Evolutionary conservation across 2,888 invertebrate genomes (phyloP).

Genomic region (Cybosia mesomella): DNA sequence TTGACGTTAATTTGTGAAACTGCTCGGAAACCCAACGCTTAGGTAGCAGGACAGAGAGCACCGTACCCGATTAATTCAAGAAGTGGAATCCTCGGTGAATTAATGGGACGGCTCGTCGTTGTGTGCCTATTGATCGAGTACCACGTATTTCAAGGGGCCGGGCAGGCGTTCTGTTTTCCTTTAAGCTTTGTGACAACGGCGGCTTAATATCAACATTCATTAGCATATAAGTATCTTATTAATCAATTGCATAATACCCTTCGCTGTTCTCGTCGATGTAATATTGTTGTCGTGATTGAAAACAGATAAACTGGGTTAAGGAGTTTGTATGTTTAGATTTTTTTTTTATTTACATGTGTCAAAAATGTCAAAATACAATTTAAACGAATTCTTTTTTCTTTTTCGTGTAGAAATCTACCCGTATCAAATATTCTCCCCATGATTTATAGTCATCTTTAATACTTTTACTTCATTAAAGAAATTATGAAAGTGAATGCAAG

Average conservation of each 20-base stretch:
- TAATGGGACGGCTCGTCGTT: slow-evolving; percentile 69
- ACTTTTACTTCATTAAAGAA: too few relatives aligned
- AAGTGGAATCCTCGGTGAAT: slow-evolving; percentile 74
- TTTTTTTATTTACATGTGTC: not conserved
- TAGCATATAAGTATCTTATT: slow-evolving; percentile 23
- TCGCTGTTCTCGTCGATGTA: slow-evolving; percentile 12
- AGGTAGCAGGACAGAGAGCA: slow-evolving; percentile 65
- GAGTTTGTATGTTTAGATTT: slow-evolving; percentile 1
- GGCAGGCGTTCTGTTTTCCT: slow-evolving; percentile 44
- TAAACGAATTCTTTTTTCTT: too few relatives aligned
- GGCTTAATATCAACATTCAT: slow-evolving; percentile 27
- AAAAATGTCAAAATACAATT: slow-evolving; percentile 6
- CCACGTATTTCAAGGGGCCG: slow-evolving; percentile 44
- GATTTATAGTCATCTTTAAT: too few relatives aligned
- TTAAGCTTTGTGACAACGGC: slow-evolving; percentile 37
- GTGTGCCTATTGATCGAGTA: slow-evolving; percentile 72
- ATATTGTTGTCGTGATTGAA: slow-evolving; percentile 24
- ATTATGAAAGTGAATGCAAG: too few relatives aligned
- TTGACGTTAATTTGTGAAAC: slow-evolving; percentile 81
- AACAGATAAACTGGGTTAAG: slow-evolving; percentile 23
- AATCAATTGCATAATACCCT: slow-evolving; percentile 21
- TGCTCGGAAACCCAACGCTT: slow-evolving; percentile 78
- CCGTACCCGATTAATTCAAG: slow-evolving; percentile 79
- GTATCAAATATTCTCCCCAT: too few relatives aligned
- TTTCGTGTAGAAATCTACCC: too few relatives aligned